A percentile compares a stretch with the other conserved stretches of the same genome.
These are phyloP conservation scores for Labia minor DNA, from an alignment of 2,888 invertebrate genomes.

Conservation along the genomic window DNA sequence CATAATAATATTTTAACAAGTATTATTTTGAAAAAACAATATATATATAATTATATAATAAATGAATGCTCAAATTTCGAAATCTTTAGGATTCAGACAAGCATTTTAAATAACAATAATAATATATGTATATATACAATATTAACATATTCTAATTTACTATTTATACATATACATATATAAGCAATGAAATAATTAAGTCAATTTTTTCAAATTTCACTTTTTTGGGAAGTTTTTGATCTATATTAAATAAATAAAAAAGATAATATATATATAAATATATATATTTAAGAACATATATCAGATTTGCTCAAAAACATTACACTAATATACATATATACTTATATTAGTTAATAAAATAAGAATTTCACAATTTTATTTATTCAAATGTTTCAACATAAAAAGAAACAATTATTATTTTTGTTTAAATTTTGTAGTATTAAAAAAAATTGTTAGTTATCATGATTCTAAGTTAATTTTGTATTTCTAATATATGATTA, in stretches of 20 bases:
- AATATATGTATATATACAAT: constrained; percentile 4
- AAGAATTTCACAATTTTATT: too few relatives aligned
- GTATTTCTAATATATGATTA: too few relatives aligned
- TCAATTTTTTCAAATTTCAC: constrained; percentile 13
- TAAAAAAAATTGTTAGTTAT: too few relatives aligned
- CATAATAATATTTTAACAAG: too few relatives aligned
- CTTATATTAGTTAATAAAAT: too few relatives aligned
- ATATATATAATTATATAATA: not conserved
- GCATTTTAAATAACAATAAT: not conserved
- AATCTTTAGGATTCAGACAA: not conserved
- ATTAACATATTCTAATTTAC: not conserved
- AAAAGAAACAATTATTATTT: too few relatives aligned
- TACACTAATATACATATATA: not conserved
- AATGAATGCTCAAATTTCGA: not conserved
- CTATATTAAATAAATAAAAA: constrained; percentile 6
- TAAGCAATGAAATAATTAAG: not conserved
- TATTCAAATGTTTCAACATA: too few relatives aligned
- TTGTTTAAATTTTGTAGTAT: too few relatives aligned
- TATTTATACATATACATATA: not conserved
- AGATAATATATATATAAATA: not conserved
- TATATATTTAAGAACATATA: not conserved
- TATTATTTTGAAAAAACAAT: not conserved
- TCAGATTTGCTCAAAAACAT: constrained; percentile 9
- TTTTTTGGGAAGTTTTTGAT: constrained; percentile 2
- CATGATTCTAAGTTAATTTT: too few relatives aligned